A percentile compares a stretch with the other conserved stretches of the same genome.
phyloP scores from a whole-genome alignment of 2,797 vertebrate genomes.

The Morelia viridis region DNA sequence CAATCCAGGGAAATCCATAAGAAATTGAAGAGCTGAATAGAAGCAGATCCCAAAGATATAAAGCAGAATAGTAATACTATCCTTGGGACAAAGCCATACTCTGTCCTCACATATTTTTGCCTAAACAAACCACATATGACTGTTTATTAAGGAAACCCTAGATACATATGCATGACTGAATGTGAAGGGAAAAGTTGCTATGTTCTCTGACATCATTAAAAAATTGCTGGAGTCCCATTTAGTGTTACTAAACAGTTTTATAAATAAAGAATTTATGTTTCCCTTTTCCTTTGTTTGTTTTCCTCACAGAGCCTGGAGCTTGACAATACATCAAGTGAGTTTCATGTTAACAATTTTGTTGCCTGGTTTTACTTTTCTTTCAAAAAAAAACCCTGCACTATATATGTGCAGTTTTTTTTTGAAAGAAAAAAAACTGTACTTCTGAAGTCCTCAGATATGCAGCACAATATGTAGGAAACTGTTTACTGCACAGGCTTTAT shows the following conservation, averaged over 20 bases:
- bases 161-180: slow-evolving; percentile 27
- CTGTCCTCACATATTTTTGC: background rate
- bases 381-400: slow-evolving; percentile 51
- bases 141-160: background rate
- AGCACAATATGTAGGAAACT: slow-evolving; percentile 40
- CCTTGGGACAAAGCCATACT: background rate
- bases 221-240: slow-evolving; percentile 20
- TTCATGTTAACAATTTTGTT: slow-evolving; percentile 57
- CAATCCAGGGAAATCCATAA: background rate
- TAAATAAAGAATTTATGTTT: slow-evolving; percentile 58
- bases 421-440: slow-evolving; percentile 27
- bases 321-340: slow-evolving; percentile 42
- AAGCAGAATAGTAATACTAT: background rate
- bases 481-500: slow-evolving; percentile 2
- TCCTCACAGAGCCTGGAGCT: slow-evolving; percentile 47
- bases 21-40: background rate
- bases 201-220: slow-evolving; percentile 43
- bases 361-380: slow-evolving; percentile 60
- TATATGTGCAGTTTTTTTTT: slow-evolving; percentile 15
- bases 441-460: slow-evolving; percentile 48
- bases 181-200: slow-evolving; percentile 33
- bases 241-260: slow-evolving; percentile 45
- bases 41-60: background rate
- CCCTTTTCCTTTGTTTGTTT: slow-evolving; percentile 56
- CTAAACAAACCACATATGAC: slow-evolving; percentile 6